phyloP scores from a whole-genome alignment of 2,888 invertebrate genomes.

The Euphydryas editha region DNA sequence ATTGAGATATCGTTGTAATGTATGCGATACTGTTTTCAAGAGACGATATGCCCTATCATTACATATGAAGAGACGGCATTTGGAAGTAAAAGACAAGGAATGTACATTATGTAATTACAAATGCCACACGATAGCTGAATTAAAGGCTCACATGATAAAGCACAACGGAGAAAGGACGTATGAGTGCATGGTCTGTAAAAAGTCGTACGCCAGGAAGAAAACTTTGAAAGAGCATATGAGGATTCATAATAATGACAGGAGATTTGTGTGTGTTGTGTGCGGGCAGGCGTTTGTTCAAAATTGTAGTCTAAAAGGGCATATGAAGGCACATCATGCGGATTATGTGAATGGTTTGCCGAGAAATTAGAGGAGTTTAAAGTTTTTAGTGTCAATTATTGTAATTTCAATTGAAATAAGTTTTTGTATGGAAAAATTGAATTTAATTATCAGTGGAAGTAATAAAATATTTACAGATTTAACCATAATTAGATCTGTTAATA shows the following conservation, averaged over 20 bases:
- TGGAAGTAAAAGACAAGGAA: constrained; percentile 61
- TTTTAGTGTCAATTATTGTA: background rate
- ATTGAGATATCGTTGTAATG: constrained; percentile 65
- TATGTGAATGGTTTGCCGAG: constrained; percentile 1
- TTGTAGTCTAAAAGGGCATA: constrained; percentile 72
- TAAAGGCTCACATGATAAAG: constrained; percentile 55
- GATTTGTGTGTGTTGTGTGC: constrained; percentile 73
- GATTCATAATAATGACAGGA: constrained; percentile 62
- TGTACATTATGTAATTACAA: constrained; percentile 58
- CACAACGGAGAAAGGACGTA: constrained; percentile 55
- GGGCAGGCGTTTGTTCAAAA: constrained; percentile 76
- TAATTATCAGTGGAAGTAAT: background rate
- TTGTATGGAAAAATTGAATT: background rate
- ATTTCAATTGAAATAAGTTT: background rate
- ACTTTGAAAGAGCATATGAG: constrained; percentile 60
- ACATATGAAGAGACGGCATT: constrained; percentile 67
- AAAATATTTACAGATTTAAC: background rate
- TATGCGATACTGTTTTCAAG: constrained; percentile 51
- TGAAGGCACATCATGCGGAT: constrained; percentile 66
- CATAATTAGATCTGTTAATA: too few relatives aligned
- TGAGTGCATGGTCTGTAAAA: constrained; percentile 70
- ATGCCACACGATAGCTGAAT: constrained; percentile 56
- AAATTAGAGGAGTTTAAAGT: constrained; percentile 4
- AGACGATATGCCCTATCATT: constrained; percentile 52
- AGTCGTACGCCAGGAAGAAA: constrained; percentile 60